These are phyloP conservation scores for Phoxinus phoxinus DNA, from an alignment of 2,113 vertebrate species.

Conservation along the genomic window DNA sequence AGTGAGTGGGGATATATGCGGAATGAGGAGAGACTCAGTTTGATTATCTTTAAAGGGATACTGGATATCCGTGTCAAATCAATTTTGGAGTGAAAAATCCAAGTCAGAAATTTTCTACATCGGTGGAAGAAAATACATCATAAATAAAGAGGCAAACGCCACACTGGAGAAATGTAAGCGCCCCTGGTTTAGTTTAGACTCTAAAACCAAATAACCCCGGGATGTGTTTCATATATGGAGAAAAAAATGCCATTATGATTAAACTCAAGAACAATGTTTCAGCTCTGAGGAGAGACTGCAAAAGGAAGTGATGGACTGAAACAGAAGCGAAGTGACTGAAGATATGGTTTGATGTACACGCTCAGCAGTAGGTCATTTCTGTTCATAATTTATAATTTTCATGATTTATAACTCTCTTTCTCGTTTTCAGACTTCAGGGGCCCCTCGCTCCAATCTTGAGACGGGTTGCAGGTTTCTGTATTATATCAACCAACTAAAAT, in stretches of 20 bases:
- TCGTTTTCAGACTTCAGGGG: not conserved
- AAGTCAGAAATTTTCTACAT: constrained; percentile 75
- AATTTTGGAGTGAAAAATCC: constrained; percentile 75
- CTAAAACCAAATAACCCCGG: constrained; percentile 56
- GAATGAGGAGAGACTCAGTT: constrained; percentile 77
- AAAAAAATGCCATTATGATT: constrained; percentile 40
- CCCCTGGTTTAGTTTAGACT: constrained; percentile 55
- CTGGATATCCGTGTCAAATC: constrained; percentile 82
- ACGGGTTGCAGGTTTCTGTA: not conserved
- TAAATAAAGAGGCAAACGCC: constrained; percentile 72
- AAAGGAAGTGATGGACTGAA: constrained; percentile 21
- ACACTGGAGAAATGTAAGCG: constrained; percentile 56
- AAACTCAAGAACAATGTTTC: constrained; percentile 47
- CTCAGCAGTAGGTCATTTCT: not conserved
- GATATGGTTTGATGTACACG: not conserved
- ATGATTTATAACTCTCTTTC: not conserved
- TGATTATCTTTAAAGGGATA: constrained; percentile 83
- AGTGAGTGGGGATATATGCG: constrained; percentile 64
- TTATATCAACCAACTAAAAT: not conserved
- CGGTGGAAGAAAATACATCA: constrained; percentile 70
- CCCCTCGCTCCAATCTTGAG: not conserved
- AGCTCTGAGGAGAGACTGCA: constrained; percentile 18
- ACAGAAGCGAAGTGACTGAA: constrained; percentile 25
- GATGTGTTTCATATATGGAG: constrained; percentile 51
- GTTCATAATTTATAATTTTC: not conserved